Conservation (phyloP, 2,888 invertebrate genomes). For the Malthinus seriepunctatus region DNA sequence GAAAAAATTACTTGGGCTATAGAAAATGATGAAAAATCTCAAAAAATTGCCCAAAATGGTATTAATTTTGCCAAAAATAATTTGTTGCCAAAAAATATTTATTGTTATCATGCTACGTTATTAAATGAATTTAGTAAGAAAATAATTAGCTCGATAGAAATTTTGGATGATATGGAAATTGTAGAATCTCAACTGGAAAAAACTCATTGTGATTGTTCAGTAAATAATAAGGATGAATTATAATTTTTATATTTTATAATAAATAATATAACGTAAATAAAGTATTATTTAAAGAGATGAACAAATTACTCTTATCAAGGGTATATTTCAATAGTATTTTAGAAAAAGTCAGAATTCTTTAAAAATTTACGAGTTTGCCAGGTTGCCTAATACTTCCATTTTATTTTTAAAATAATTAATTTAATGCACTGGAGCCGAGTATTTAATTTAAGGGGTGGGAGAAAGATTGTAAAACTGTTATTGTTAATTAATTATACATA, state of each 20-base stretch:
- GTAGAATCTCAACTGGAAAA: constrained; percentile 52
- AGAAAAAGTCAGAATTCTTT: too few species aligned
- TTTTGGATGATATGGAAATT: constrained; percentile 67
- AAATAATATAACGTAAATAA: too few species aligned
- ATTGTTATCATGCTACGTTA: constrained; percentile 83
- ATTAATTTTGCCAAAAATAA: constrained; percentile 74
- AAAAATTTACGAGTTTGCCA: too few species aligned
- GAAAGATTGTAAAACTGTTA: too few species aligned
- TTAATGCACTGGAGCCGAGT: too few species aligned
- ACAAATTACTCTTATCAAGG: too few species aligned
- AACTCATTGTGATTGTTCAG: constrained; percentile 50
- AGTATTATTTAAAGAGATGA: too few species aligned
- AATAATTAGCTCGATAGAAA: constrained; percentile 59
- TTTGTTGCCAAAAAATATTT: constrained; percentile 80
- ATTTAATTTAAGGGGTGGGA: too few species aligned
- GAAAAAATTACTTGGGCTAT: constrained; percentile 79
- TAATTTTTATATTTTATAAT: constrained; percentile 36
- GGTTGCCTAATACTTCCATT: too few species aligned
- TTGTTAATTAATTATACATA: too few species aligned
- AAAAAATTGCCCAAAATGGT: constrained; percentile 68
- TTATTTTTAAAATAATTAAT: too few species aligned
- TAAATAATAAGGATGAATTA: constrained; percentile 52
- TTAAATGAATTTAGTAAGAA: constrained; percentile 78
- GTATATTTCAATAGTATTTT: too few species aligned
- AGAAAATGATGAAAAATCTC: constrained; percentile 69